These are phyloP conservation scores for Agriopis leucophaearia DNA, from an alignment of 2,888 invertebrate species.

Conservation along the genomic window DNA sequence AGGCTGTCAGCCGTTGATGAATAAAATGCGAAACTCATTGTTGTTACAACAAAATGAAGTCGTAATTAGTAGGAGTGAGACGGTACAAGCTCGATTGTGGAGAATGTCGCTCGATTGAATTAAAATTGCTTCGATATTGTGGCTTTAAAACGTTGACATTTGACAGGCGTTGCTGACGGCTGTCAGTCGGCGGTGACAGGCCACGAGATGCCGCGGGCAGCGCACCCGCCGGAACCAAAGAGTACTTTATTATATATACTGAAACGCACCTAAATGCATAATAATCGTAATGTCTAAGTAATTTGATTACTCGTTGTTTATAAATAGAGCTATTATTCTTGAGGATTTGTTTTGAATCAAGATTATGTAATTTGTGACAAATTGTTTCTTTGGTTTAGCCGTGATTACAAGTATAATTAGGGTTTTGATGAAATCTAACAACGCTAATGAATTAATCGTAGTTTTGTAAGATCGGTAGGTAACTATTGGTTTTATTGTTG, in stretches of 20 bases:
- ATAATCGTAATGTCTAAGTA: constrained; percentile 38
- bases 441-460: background rate
- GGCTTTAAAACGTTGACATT: constrained; percentile 76
- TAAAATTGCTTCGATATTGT: constrained; percentile 80
- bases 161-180: constrained; percentile 81
- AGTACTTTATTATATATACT: too few relatives aligned
- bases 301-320: constrained; percentile 38
- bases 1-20: constrained; percentile 75
- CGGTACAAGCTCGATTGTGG: constrained; percentile 57
- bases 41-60: constrained; percentile 84
- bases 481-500: constrained; percentile 1
- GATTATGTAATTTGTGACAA: constrained; percentile 34
- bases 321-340: constrained; percentile 30
- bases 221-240: constrained; percentile 48
- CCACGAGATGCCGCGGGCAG: constrained; percentile 41
- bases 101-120: constrained; percentile 79
- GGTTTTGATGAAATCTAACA: constrained; percentile 9
- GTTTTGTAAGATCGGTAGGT: background rate
- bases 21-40: constrained; percentile 74
- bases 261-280: constrained; percentile 39
- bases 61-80: constrained; percentile 75
- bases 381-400: constrained; percentile 33
- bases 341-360: constrained; percentile 33
- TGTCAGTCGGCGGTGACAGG: constrained; percentile 48
- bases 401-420: constrained; percentile 18